These are phyloP conservation scores for Maconellicoccus hirsutus DNA, from an alignment of 1,140 invertebrate genomes.

Conservation along the genomic window DNA sequence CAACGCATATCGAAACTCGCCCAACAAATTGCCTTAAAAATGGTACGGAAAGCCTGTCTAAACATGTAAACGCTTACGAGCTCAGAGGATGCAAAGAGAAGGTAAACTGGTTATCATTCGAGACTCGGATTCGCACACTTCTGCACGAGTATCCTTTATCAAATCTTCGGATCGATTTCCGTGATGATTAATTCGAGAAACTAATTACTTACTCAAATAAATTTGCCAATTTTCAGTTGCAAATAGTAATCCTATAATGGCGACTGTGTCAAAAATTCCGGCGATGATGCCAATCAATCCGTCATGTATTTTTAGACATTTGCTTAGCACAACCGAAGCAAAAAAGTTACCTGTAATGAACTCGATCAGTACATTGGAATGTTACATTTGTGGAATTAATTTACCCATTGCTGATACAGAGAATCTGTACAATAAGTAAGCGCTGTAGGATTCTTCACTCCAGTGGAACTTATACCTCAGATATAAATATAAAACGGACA, in stretches of 20 bases:
- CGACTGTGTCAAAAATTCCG: not conserved
- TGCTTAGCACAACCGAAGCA: not conserved
- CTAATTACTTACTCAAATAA: not conserved
- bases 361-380: too few relatives aligned
- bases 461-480: conserved; percentile 28
- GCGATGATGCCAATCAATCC: not conserved
- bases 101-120: too few relatives aligned
- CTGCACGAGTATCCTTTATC: too few relatives aligned
- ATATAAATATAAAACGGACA: conserved; percentile 28
- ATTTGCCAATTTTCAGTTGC: not conserved
- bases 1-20: too few relatives aligned
- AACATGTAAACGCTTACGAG: too few relatives aligned
- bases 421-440: too few relatives aligned
- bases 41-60: too few relatives aligned
- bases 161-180: too few relatives aligned
- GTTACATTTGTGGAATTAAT: not conserved
- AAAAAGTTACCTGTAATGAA: not conserved
- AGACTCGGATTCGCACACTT: too few relatives aligned
- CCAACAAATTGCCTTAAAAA: too few relatives aligned
- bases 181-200: too few relatives aligned
- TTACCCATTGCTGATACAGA: not conserved
- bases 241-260: not conserved
- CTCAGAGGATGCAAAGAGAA: too few relatives aligned
- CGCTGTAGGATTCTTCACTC: conserved; percentile 27
- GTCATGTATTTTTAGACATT: not conserved